Base-by-base conservation (phyloP, 2,888 invertebrate species). In the Galerucella pusilla region DNA sequence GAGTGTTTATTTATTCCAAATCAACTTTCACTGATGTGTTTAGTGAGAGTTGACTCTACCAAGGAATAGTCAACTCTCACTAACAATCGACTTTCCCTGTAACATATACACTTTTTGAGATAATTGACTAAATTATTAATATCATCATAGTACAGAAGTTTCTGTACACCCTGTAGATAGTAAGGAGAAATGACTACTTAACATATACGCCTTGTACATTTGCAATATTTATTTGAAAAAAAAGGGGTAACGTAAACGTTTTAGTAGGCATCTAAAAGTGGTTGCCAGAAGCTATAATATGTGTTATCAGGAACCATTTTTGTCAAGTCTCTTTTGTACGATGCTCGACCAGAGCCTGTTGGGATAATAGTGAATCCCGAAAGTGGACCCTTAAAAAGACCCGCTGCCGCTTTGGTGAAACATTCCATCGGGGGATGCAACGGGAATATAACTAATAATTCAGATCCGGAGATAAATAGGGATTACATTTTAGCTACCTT, bases 251-350 rank as follows among this genome's bases (percentile, higher is more conserved):
- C 42, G 64, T 74, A 68, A 75, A 75, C 71, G 75, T 75, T 75
- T 75, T 68, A 60, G 54, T 60, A 49, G 59, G 52, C 57, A 65
- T 52, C 70, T 42, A 45, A 54, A 57, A 65, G 46, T 69, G 59
- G 68, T 57, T 68, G 54, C 64, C 68, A 59, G 28, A 54, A 77
- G 82, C 78, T 71, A 77, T 82, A 82, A 83, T 82, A 81, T 81
- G 79, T 81, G 83, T 84, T 84, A 84, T 84, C 84, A 83, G 83
- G 80, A 82, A 81, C 81, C 84, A 80, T 84, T 84, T 72, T 84
- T 84, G 84, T 84, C 83, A 81, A 83, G 81, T 78, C 80, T 81
- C 83, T 79, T 82, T 84, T 84, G 84, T 84, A 45, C 52, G 64
- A 63, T 57, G 46, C 68, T 68, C 80, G 76, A 77, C 78, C 75